Evolutionary conservation across 2,888 invertebrate species (phyloP).

Genomic region (Ptycholaimellus sp.): DNA sequence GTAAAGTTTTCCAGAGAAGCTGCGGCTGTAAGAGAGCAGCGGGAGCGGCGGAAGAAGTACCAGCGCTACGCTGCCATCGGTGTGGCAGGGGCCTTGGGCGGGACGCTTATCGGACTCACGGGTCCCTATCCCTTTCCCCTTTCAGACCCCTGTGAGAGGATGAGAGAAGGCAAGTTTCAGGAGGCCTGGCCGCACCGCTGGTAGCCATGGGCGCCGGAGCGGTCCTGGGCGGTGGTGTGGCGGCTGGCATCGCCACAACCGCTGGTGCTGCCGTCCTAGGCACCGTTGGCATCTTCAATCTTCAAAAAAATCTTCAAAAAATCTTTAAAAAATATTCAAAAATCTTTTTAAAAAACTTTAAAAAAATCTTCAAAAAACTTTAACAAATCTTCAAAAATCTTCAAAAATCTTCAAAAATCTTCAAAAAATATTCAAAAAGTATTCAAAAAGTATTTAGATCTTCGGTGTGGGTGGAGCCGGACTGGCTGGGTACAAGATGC

Average conservation of each 20-base stretch:
- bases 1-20: conserved; percentile 30
- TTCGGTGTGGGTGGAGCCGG: conserved; percentile 46
- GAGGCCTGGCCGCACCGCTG: conserved; percentile 43
- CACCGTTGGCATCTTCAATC: no score
- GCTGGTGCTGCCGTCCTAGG: conserved; percentile 36
- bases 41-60: conserved; percentile 34
- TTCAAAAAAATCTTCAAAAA: no score
- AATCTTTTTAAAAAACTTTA: no score
- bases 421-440: no score
- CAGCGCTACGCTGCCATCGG: conserved; percentile 41
- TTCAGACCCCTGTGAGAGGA: not conserved
- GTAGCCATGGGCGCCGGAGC: conserved; percentile 31
- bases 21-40: conserved; percentile 29
- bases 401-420: no score
- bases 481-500: conserved; percentile 44
- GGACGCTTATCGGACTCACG: conserved; percentile 34
- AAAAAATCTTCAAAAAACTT: no score
- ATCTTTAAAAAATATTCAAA: no score
- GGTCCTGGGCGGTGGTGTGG: conserved; percentile 28
- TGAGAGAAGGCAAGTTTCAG: no score
- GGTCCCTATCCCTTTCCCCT: not conserved
- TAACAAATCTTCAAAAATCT: no score
- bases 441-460: no score
- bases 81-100: conserved; percentile 41
- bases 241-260: conserved; percentile 32